phyloP scores from a whole-genome alignment of 2,797 vertebrate species.

The Pseudomugil tenellus region DNA sequence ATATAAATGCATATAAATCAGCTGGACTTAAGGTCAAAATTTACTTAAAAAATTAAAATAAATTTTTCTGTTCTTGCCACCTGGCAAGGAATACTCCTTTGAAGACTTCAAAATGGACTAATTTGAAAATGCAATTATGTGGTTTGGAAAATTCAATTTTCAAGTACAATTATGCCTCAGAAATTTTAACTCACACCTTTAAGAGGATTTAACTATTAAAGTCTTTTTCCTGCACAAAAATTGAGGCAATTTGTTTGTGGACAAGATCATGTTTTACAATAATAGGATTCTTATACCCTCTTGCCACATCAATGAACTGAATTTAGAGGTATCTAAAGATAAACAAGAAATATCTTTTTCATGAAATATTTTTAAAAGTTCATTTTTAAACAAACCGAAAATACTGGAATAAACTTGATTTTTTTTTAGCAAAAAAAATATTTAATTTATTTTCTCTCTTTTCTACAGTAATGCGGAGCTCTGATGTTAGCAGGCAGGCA shows the following conservation, averaged over 20 bases:
- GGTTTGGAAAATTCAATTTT: conserved; percentile 28
- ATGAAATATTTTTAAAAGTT: background rate
- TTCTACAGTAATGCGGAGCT: background rate
- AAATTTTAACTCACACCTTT: conserved; percentile 8
- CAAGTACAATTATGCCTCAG: background rate
- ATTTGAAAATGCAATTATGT: conserved; percentile 16
- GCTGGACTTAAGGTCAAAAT: conserved; percentile 19
- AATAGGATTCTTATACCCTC: background rate
- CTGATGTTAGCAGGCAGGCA: background rate
- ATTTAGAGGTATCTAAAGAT: background rate
- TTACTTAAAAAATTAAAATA: conserved; percentile 2
- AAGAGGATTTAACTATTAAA: background rate
- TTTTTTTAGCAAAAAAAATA: background rate
- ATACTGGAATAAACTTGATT: background rate
- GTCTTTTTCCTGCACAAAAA: background rate
- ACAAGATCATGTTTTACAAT: background rate
- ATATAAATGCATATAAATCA: background rate
- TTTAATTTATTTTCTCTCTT: conserved; percentile 1
- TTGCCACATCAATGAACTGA: background rate
- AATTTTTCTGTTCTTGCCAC: conserved; percentile 2
- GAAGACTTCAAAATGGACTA: conserved; percentile 2
- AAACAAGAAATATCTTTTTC: conserved; percentile 4
- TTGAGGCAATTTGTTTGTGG: background rate
- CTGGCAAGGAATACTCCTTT: conserved; percentile 1
- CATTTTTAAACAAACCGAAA: background rate